These are phyloP conservation scores for Anhinga rufa DNA, from an alignment of 2,113 vertebrate genomes.

Conservation along the genomic window DNA sequence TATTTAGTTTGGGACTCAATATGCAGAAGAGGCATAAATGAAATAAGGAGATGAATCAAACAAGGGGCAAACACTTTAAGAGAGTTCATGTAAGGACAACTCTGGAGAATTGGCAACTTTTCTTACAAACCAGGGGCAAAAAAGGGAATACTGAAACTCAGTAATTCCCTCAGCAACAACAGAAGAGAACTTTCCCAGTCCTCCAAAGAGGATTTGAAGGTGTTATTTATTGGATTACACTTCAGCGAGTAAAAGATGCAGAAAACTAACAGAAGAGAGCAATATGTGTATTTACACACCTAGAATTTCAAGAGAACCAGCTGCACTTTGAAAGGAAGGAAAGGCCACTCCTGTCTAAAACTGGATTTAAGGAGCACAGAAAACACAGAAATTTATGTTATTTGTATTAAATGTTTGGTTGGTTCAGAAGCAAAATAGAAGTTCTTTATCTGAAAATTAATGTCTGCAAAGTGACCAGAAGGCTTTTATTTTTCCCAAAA, in stretches of 20 bases:
- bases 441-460: conserved; percentile 12
- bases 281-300: not conserved
- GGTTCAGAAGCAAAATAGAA: not conserved
- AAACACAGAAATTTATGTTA: not conserved
- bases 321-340: not conserved
- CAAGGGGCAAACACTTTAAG: not conserved
- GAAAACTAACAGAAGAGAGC: not conserved
- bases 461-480: not conserved
- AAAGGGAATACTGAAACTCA: not conserved
- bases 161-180: not conserved
- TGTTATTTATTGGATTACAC: not conserved
- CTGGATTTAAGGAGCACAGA: not conserved
- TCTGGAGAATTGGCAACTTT: not conserved
- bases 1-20: not conserved
- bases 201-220: not conserved
- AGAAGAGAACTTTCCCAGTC: not conserved
- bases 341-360: not conserved
- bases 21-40: not conserved
- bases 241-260: not conserved
- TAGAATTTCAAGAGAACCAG: not conserved
- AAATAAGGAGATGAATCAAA: not conserved
- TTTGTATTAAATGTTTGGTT: not conserved
- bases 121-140: not conserved
- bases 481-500: not conserved
- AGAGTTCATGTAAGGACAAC: not conserved